Base-by-base conservation (phyloP, 2,888 invertebrate species). In the Tipula unca region DNA sequence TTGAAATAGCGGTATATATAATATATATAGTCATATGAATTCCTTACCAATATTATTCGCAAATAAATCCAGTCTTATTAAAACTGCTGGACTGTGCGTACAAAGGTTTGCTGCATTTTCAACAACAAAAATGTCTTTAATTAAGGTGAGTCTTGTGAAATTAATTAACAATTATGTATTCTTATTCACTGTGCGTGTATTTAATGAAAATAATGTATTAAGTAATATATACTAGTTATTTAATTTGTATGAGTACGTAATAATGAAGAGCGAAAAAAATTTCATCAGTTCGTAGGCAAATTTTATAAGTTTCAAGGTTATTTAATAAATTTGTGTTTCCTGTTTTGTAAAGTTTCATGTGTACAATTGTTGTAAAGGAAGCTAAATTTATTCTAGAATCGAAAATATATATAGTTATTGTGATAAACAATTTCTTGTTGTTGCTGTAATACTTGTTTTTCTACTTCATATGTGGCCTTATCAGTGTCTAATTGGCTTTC, bases 41-140 rank as follows among this genome's bases (percentile, higher is more conserved):
- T 17, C 85, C 29, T 54, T 48, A 85, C 17, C 48, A n/a, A 29
- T 29, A n/a, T 54, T 85, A 69, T 25, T 69, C 69, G 69, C 69
- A 1, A 69, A 69, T 69, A 69, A 69, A 69, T 69, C 69, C 69
- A 69, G 69, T 69, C 69, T 69, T 69, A 69, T 69, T 69, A 69
- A 69, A 69, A 69, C 69, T 69, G 69, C 69, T 69, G 69, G 69
- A 69, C 69, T 69, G 69, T 69, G 69, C 69, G 69, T 69, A 85
- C 48, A 29, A 29, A 39, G 32, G 32, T 82, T 85, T 29, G 69
- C 69, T 69, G 83, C 85, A 86, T 88, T 90, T 86, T 90, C 90
- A 86, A 89, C 88, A 87, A 89, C 87, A 86, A 88, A 88, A 87
- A 91, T 91, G 91, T 90, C 88, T 85, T 88, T 88, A 84, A 88